Percentiles rank a stretch among this genome's conserved stretches.
phyloP scores from a whole-genome alignment of 2,797 vertebrate species.

The Amniataba percoides region DNA sequence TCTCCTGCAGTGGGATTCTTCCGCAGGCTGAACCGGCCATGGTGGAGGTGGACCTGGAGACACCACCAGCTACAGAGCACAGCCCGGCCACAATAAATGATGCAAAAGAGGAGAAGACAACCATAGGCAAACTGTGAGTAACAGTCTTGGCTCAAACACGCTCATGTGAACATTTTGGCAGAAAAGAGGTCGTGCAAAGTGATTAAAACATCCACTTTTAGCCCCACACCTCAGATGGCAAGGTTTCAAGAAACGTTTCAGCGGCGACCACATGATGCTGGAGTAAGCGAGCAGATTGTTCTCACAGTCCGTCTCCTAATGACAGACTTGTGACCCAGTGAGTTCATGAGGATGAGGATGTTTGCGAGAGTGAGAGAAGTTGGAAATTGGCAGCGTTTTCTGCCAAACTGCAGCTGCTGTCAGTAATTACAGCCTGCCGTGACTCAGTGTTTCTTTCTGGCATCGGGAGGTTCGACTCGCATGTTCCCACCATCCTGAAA shows the following conservation, averaged over 20 bases:
- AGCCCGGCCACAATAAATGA: conserved; percentile 50
- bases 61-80: conserved; percentile 48
- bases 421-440: conserved; percentile 51
- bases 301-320: conserved; percentile 73
- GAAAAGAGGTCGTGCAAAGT: not conserved
- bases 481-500: not conserved
- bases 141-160: not conserved
- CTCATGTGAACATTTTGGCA: not conserved
- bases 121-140: conserved; percentile 92
- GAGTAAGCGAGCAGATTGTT: conserved; percentile 41
- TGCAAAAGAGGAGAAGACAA: conserved; percentile 84
- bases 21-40: conserved; percentile 81
- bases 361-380: conserved; percentile 49
- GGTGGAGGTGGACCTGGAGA: conserved; percentile 84
- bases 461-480: not conserved
- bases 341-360: conserved; percentile 69
- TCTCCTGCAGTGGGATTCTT: conserved; percentile 87
- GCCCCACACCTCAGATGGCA: conserved; percentile 24
- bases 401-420: conserved; percentile 48
- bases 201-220: not conserved
- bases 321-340: conserved; percentile 78
- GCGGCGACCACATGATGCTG: conserved; percentile 61
- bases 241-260: conserved; percentile 18
- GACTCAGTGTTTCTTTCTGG: conserved; percentile 31
- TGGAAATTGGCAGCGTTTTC: conserved; percentile 28